Percentiles rank a stretch among this genome's conserved stretches.
These are phyloP conservation scores for Menidia menidia DNA, from an alignment of 2,797 vertebrate genomes.

Conservation along the genomic window DNA sequence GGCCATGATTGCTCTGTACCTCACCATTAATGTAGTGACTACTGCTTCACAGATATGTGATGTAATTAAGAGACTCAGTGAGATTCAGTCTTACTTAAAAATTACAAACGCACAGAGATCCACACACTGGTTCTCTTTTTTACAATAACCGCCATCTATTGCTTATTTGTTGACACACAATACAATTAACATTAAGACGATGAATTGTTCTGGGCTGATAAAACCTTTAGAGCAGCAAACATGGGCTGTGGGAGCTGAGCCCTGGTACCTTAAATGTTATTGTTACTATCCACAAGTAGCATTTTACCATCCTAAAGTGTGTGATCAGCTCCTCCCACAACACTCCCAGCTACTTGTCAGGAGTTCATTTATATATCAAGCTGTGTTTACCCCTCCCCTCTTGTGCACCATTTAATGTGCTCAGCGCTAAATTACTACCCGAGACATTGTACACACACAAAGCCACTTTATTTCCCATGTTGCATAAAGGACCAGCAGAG, in stretches of 20 bases:
- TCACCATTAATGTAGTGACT: slow-evolving; percentile 47
- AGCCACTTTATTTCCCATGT: slow-evolving; percentile 23
- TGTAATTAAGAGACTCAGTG: slow-evolving; percentile 15
- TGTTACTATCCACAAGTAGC: slow-evolving; percentile 42
- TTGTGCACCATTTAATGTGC: slow-evolving; percentile 56
- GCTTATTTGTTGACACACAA: neutral
- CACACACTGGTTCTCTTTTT: slow-evolving; percentile 13
- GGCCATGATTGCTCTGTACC: slow-evolving; percentile 49
- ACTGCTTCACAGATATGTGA: slow-evolving; percentile 30
- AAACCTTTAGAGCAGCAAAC: slow-evolving; percentile 31
- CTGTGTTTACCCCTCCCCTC: slow-evolving; percentile 41
- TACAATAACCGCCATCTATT: neutral
- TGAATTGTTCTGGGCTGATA: slow-evolving; percentile 33
- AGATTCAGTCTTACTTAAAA: slow-evolving; percentile 25
- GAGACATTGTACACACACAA: slow-evolving; percentile 54
- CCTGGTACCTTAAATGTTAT: slow-evolving; percentile 25
- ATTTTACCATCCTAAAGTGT: slow-evolving; percentile 41
- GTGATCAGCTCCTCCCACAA: slow-evolving; percentile 41
- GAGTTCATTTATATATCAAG: slow-evolving; percentile 57
- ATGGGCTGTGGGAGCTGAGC: slow-evolving; percentile 22
- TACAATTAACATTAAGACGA: slow-evolving; percentile 27
- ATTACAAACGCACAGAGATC: neutral
- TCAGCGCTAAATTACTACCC: slow-evolving; percentile 61
- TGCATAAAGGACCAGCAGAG: slow-evolving; percentile 12
- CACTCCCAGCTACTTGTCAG: slow-evolving; percentile 33